Conservation (phyloP, 2,888 invertebrate species). For the Callyntrura sp. region DNA sequence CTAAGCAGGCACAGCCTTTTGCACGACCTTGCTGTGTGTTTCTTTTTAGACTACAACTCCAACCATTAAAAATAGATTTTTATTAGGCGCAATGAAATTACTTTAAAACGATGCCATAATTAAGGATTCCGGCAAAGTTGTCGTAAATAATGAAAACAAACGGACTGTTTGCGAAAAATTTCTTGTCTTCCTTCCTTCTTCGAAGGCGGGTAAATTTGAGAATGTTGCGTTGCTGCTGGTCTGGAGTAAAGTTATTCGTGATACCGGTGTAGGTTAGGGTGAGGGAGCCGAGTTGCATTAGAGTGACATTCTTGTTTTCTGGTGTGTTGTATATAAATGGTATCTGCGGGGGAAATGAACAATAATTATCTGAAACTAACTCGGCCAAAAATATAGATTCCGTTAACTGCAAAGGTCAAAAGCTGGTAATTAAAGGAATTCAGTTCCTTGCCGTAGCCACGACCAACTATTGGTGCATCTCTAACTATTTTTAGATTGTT, state of each 20-base stretch:
- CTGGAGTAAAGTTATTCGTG: conserved; percentile 76
- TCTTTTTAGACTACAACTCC: background rate
- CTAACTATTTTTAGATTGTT: no score
- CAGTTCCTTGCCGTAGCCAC: no score
- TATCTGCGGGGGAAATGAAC: conserved; percentile 62
- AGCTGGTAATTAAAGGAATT: conserved; percentile 32
- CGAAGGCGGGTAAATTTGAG: conserved; percentile 78
- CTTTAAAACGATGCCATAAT: conserved; percentile 81
- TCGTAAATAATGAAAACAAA: conserved; percentile 82
- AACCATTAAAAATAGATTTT: background rate
- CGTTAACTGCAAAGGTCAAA: background rate
- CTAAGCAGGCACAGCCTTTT: no score
- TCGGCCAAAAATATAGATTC: background rate
- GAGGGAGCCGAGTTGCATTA: conserved; percentile 81
- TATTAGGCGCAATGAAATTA: conserved; percentile 25
- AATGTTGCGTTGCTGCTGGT: conserved; percentile 55
- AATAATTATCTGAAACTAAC: background rate
- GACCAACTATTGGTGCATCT: no score
- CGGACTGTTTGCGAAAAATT: conserved; percentile 79
- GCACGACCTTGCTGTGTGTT: background rate
- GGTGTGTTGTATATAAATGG: conserved; percentile 78
- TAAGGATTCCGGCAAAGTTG: conserved; percentile 79
- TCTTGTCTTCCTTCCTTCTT: conserved; percentile 78
- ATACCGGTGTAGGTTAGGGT: conserved; percentile 80
- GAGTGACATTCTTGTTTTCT: conserved; percentile 70